Conservation (phyloP, 2,797 vertebrate genomes). For the Amblyraja radiata region DNA sequence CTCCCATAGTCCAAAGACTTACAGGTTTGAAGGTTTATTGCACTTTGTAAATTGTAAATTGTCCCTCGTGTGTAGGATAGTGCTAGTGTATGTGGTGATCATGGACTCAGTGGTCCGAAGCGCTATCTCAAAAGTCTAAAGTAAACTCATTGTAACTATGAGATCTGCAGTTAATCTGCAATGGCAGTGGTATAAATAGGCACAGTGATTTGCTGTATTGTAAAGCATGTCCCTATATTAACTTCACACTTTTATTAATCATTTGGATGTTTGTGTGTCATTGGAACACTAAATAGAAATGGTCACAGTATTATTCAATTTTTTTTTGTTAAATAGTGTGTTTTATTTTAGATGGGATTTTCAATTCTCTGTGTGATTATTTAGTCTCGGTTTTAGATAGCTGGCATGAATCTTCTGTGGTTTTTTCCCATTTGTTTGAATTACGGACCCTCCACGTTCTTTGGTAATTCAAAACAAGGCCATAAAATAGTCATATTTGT, state of each 20-base stretch:
- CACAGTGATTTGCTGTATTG: background rate
- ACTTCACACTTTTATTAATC: background rate
- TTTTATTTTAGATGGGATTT: background rate
- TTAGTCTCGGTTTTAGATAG: background rate
- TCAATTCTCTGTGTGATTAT: background rate
- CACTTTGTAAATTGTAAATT: no score
- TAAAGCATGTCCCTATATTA: background rate
- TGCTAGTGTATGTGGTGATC: no score
- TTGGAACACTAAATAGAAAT: background rate
- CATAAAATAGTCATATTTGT: background rate
- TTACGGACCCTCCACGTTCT: background rate
- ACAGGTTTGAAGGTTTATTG: no score
- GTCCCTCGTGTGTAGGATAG: no score
- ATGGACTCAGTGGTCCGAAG: no score
- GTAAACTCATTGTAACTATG: background rate
- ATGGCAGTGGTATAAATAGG: background rate
- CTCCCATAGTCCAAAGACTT: no score
- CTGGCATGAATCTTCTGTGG: background rate
- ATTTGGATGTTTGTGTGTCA: background rate
- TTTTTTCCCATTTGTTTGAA: conserved; percentile 24
- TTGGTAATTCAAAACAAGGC: background rate
- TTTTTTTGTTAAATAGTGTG: background rate
- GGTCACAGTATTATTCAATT: background rate
- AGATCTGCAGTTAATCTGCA: background rate
- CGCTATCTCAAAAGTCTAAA: no score